Evolutionary conservation across 2,888 invertebrate genomes (phyloP), one percentile per base, ranked within the genome.

Genomic region (Eudasyphora cyanicolor): DNA sequence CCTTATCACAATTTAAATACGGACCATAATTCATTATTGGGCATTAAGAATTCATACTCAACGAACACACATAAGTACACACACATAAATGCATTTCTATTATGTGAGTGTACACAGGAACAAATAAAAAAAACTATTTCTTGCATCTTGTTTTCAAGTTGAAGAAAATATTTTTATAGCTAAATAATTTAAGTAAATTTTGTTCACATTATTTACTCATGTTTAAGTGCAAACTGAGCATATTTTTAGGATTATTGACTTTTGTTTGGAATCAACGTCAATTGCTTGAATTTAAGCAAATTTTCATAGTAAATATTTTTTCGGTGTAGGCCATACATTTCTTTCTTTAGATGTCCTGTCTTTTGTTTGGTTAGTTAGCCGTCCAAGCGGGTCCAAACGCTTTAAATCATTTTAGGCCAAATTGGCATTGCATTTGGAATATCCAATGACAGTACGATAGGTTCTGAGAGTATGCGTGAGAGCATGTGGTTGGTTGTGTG

Each of bases 11-110:
- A 2, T 54, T n/a, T 73, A 62, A 71, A 51, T 10, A 60, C 32
- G n/a, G 70, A 35, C 57, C 75, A 42, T 67, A 75, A 77, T 70
- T 81, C 51, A 76, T 79, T 73, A 70, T 54, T 32, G 17, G 27
- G 64, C 67, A 77, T 75, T 29, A 67, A 83, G 64, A 42, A 67
- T 67, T 35, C 38, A 38, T 35, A 38, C 35, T 17, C 32, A 4
- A 57, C 62, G 45, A 17, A 74, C 49, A 17, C 49, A 67, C 19
- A 71, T 7, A 42, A 7, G n/a, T 7, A 49, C 35, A 49, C 24
- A 76, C 51, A 17, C 19, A 1, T 10, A 19, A 17, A 60, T 12
- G 69, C 42, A 74, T 49, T 76, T 57, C 5, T 32, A 77, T 32
- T 69, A 10, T 70, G n/a, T n/a, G n/a, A n/a, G n/a, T n/a, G n/a